Evolutionary conservation across 2,797 vertebrate genomes (phyloP), one percentile per base, ranked within the genome.

Genomic region (Cuniculus paca): DNA sequence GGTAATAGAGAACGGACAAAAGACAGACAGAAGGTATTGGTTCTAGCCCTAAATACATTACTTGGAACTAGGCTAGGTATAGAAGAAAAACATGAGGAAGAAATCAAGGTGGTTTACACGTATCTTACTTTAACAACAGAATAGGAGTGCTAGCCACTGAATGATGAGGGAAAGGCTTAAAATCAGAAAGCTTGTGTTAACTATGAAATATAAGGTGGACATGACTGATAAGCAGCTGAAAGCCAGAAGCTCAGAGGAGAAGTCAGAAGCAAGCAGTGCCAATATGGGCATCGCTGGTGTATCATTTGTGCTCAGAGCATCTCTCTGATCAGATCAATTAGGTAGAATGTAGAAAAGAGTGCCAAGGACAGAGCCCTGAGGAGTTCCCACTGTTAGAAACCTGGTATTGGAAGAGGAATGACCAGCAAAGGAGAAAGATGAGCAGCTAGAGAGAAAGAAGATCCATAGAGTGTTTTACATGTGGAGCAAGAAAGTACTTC

Each of bases 141-240:
- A 13, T 80, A 58, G 13, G 14, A 68, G n/a, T 85, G 6, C 61
- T 65, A 48, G 19, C 45, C 63, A 82, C 54, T 61, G 50, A 94
- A 56, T 72, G 74, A 34, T 82, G 24, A 93, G 61, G 48, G 31
- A 74, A 87, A 94, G 11, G 39, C 82, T 79, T 70, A 65, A 58
- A 79, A 50, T 61, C 52, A 77, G 11, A 58, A 93, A 77, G 20
- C 81, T 74, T 70, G 83, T 80, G 50, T 70, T 87, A n/a, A 86
- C 88, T 93, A 3, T 88, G 65, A 89, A 90, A 78, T 79, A 89
- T 54, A 87, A 86, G 93, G 68, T 95, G 54, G 56, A 95, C 11
- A 9, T 79, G 36, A 42, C n/a, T 16, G 5, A 12, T 74, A 60
- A 34, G 60, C 68, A 58, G 6, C 56, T 68, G 58, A 86, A 19